These are phyloP conservation scores for Thumatha senex DNA, from an alignment of 2,888 invertebrate species.

Conservation along the genomic window DNA sequence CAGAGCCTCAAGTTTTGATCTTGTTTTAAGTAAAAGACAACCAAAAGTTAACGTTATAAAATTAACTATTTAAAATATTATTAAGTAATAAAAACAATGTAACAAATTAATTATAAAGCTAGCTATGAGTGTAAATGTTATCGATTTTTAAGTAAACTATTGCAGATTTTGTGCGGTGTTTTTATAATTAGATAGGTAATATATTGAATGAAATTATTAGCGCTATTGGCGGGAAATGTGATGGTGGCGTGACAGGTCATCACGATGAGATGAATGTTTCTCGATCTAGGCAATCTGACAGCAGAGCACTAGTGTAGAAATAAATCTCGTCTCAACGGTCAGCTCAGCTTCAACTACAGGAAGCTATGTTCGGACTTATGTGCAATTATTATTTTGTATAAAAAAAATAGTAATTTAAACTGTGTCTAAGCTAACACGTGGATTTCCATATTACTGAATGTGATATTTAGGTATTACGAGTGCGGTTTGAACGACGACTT, in stretches of 20 bases:
- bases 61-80: conserved; percentile 80
- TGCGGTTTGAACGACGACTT: conserved; percentile 70
- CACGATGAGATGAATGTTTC: conserved; percentile 51
- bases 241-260: conserved; percentile 45
- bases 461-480: conserved; percentile 83
- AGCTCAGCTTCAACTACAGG: conserved; percentile 57
- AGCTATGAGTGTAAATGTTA: conserved; percentile 84
- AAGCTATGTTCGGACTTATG: conserved; percentile 76
- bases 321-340: conserved; percentile 43
- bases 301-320: conserved; percentile 46
- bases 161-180: conserved; percentile 83
- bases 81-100: conserved; percentile 79
- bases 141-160: conserved; percentile 81
- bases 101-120: conserved; percentile 83
- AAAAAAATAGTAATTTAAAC: conserved; percentile 80
- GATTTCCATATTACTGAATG: conserved; percentile 84
- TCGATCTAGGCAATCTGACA: conserved; percentile 43
- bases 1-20: conserved; percentile 73
- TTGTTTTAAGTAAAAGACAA: conserved; percentile 81
- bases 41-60: conserved; percentile 82
- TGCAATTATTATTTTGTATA: conserved; percentile 84
- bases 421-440: conserved; percentile 82
- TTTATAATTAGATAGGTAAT: conserved; percentile 85
- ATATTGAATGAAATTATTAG: conserved; percentile 83
- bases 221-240: conserved; percentile 70